A percentile compares a stretch with the other conserved stretches of the same genome.
Conservation (phyloP, 2,888 invertebrate genomes). For the Allophyes oxyacanthae region DNA sequence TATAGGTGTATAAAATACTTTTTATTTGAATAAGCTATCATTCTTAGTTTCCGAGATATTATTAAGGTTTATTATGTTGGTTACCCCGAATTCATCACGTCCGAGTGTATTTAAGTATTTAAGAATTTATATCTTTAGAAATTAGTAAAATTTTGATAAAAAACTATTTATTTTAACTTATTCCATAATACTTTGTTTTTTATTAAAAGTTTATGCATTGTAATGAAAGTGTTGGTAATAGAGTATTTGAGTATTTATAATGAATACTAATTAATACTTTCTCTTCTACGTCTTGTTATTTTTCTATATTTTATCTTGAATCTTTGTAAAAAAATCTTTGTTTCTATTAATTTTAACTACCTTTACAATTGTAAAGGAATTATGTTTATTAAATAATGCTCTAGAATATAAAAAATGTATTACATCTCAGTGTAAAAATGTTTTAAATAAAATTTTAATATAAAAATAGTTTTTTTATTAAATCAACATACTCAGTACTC, state of each 20-base stretch:
- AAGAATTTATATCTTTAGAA: too few species aligned
- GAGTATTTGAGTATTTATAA: constrained; percentile 12
- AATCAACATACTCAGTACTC: not conserved
- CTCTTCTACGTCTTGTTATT: constrained; percentile 35
- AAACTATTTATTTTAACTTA: constrained; percentile 22
- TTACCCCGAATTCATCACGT: too few species aligned
- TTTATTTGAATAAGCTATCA: too few species aligned
- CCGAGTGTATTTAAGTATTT: not conserved
- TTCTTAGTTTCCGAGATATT: too few species aligned
- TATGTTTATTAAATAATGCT: constrained; percentile 2
- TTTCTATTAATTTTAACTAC: constrained; percentile 3
- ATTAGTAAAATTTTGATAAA: constrained; percentile 14
- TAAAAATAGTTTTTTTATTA: constrained; percentile 5
- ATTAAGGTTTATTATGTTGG: too few species aligned
- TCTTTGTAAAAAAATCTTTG: constrained; percentile 21
- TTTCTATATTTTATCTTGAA: constrained; percentile 29
- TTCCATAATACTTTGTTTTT: constrained; percentile 15
- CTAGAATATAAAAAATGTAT: constrained; percentile 6
- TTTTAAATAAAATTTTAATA: constrained; percentile 24
- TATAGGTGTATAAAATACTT: too few species aligned
- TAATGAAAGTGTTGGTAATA: constrained; percentile 4
- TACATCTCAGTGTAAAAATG: constrained; percentile 13
- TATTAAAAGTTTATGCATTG: constrained; percentile 14
- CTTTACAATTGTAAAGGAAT: not conserved
- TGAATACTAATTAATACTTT: constrained; percentile 8